Conservation (phyloP, 2,888 invertebrate genomes). For the Drosophila yooni region DNA sequence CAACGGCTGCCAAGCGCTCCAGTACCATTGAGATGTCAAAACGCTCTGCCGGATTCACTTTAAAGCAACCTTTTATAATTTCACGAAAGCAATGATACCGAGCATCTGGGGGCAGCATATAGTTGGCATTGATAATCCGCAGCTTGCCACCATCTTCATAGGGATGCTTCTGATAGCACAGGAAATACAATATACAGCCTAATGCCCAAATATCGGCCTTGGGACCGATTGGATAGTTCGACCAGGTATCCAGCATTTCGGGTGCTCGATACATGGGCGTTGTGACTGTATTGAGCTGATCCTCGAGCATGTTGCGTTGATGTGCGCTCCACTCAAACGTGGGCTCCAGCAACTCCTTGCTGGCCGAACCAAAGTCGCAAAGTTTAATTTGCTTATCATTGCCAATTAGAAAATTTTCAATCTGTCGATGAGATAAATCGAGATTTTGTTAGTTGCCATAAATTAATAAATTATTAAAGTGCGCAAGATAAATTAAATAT, state of each 20-base stretch:
- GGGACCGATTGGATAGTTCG: slow-evolving; percentile 95
- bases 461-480: neutral
- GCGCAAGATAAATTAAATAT: neutral
- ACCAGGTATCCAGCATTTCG: slow-evolving; percentile 99
- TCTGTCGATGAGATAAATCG: slow-evolving; percentile 81
- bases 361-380: slow-evolving; percentile 99
- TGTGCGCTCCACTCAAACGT: slow-evolving; percentile 96
- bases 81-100: slow-evolving; percentile 94
- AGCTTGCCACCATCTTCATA: slow-evolving; percentile 98
- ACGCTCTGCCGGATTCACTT: slow-evolving; percentile 93
- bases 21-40: slow-evolving; percentile 92
- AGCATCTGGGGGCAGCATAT: slow-evolving; percentile 92
- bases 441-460: neutral
- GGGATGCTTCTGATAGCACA: slow-evolving; percentile 97
- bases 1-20: slow-evolving; percentile 94
- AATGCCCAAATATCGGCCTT: slow-evolving; percentile 98
- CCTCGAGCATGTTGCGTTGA: slow-evolving; percentile 95
- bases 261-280: slow-evolving; percentile 99
- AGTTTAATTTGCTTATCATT: slow-evolving; percentile 94
- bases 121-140: slow-evolving; percentile 98
- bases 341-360: slow-evolving; percentile 92
- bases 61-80: slow-evolving; percentile 93
- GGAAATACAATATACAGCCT: slow-evolving; percentile 96
- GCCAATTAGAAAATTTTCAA: slow-evolving; percentile 97
- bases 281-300: slow-evolving; percentile 88